These are phyloP conservation scores for Chaenocephalus aceratus DNA, from an alignment of 2,113 vertebrate genomes.

Conservation along the genomic window DNA sequence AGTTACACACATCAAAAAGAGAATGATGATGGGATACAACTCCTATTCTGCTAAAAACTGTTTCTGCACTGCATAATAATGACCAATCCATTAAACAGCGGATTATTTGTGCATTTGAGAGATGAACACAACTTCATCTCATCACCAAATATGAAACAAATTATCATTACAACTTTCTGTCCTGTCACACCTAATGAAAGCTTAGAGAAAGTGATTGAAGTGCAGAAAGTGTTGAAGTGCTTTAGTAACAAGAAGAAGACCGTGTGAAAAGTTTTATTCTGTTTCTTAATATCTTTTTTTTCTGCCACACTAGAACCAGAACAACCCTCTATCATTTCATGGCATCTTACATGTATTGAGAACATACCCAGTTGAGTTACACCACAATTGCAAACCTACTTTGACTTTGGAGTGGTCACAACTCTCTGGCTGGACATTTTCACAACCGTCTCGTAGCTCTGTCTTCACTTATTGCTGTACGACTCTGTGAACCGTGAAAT, in stretches of 20 bases:
- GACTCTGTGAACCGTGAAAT: slow-evolving; percentile 76
- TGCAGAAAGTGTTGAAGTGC: background rate
- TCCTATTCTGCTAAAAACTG: slow-evolving; percentile 5
- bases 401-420: slow-evolving; percentile 37
- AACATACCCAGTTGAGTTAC: background rate
- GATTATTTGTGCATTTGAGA: background rate
- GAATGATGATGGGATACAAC: background rate
- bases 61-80: slow-evolving; percentile 11
- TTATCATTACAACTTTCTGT: slow-evolving; percentile 18
- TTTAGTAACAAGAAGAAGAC: slow-evolving; percentile 9
- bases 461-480: slow-evolving; percentile 53
- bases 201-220: background rate
- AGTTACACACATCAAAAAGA: background rate
- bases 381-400: slow-evolving; percentile 32
- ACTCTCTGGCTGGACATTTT: slow-evolving; percentile 31
- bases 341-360: background rate
- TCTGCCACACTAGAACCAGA: slow-evolving; percentile 11
- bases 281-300: background rate
- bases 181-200: slow-evolving; percentile 16
- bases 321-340: background rate
- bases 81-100: background rate
- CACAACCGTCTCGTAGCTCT: slow-evolving; percentile 51
- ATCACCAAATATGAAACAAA: slow-evolving; percentile 13
- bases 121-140: slow-evolving; percentile 26
- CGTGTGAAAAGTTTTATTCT: background rate